A percentile compares a stretch with the other conserved stretches of the same genome.
Evolutionary conservation across 2,113 vertebrate species (phyloP).

Genomic region (Scolopax mira): DNA sequence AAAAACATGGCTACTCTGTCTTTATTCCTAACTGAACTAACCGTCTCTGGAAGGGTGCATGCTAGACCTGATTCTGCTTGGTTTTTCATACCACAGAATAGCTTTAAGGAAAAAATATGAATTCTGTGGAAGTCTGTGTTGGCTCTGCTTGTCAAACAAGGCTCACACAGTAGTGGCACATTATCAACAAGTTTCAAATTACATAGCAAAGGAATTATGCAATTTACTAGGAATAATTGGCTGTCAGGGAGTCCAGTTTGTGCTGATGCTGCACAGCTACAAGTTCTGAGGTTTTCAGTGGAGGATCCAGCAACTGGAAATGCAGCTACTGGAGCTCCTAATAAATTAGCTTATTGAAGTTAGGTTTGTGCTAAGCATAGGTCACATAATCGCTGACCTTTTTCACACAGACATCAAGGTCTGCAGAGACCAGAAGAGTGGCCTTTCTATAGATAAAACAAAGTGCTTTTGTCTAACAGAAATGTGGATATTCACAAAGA

Average conservation of each 20-base stretch:
- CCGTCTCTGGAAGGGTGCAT: rapidly evolving
- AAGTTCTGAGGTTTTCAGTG: neutral
- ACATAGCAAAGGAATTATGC: neutral
- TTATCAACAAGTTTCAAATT: neutral
- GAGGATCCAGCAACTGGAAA: neutral
- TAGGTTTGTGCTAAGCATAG: neutral
- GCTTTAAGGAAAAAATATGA: neutral
- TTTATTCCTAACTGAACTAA: neutral
- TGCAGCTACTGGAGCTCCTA: neutral
- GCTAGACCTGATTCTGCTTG: neutral
- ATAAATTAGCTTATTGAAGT: neutral
- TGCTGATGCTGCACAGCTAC: neutral
- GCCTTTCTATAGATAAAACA: neutral
- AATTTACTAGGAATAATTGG: neutral
- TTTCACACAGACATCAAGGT: neutral
- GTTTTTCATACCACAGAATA: rapidly evolving
- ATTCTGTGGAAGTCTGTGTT: rapidly evolving
- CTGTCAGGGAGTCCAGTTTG: neutral
- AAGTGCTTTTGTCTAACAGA: neutral
- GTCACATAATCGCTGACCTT: neutral
- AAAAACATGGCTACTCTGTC: neutral
- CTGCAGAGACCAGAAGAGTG: neutral
- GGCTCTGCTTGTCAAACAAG: neutral
- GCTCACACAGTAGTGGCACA: neutral
- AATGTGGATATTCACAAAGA: rapidly evolving